Base-by-base conservation (phyloP, 2,113 vertebrate species). In the Leucosticte australis region DNA sequence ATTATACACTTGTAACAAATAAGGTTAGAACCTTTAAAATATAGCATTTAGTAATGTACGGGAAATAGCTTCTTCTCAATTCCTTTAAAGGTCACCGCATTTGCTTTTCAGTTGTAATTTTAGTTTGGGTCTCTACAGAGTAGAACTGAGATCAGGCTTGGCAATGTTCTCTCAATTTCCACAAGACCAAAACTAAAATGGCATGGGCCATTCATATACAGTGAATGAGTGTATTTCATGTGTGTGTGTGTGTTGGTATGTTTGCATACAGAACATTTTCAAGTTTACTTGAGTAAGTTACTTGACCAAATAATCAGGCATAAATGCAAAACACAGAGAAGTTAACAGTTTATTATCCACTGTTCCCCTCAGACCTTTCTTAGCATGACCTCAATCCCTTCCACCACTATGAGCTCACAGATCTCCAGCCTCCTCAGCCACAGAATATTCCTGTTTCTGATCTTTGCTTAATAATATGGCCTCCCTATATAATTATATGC, bases 21-120 rank as follows among this genome's bases (percentile, higher is more conserved):
- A 98, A 98, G 98, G 98, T 98, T 98, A 98, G 97, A 98, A 98
- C 98, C 98, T 98, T 98, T 98, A 98, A 98, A 98, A 97, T 98
- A 96, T 97, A 98, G 97, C 97, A 97, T 98, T 98, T 98, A 98
- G 98, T 97, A 97, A 98, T 97, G 95, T 96, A 93, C 92, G 95
- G 94, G 96, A 98, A 98, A 98, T 97, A 96, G 96, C 97, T 97
- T 89, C 98, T 98, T 97, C 98, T 97, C 75, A 7, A 97, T 97
- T 98, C 93, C 85, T 97, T 97, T 98, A 98, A 98, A 98, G 98
- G 98, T 98, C 98, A 98, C 95, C 0, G 68, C 96, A 95, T 98
- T 98, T 98, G 97, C 97, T 98, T 98, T 98, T 94, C 90, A 87
- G 92, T 93, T 62, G 17, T 97, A 93, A 80, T 96, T 97, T 98